These are phyloP conservation scores for Heliangelus exortis DNA, from an alignment of 2,797 vertebrate species.

Conservation along the genomic window DNA sequence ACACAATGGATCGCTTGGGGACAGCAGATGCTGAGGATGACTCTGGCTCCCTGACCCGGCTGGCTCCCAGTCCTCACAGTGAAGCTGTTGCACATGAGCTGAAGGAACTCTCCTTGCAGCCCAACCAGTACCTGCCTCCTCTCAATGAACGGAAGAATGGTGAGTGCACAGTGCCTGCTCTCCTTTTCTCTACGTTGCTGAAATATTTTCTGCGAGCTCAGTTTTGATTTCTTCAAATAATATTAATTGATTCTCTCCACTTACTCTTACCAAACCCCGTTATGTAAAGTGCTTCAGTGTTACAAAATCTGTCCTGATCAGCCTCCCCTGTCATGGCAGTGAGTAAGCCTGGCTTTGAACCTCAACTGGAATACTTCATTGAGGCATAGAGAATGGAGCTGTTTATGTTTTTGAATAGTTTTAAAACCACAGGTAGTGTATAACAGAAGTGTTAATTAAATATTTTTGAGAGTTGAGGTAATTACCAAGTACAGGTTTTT, in stretches of 20 bases:
- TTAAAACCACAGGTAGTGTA: neutral
- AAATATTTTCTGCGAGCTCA: neutral
- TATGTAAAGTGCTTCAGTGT: neutral
- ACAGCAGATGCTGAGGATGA: constrained; percentile 81
- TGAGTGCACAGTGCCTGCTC: constrained; percentile 69
- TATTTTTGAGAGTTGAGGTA: neutral
- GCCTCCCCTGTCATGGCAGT: neutral
- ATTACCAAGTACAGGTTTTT: neutral
- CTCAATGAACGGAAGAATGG: constrained; percentile 96
- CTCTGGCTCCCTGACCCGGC: constrained; percentile 78
- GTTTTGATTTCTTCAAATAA: neutral
- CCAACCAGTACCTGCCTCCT: constrained; percentile 87
- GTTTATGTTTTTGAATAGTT: neutral
- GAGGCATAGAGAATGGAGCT: neutral
- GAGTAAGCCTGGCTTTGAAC: neutral
- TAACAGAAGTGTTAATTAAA: neutral
- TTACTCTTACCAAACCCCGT: neutral
- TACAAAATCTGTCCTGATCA: no score
- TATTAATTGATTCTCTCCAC: neutral
- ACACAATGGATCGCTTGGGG: constrained; percentile 86
- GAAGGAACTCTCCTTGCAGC: constrained; percentile 92
- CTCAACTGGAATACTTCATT: neutral
- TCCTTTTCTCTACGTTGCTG: neutral
- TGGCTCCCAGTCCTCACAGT: constrained; percentile 95
- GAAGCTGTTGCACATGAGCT: constrained; percentile 95